Evolutionary conservation across 2,888 invertebrate genomes (phyloP), one percentile per base, ranked within the genome.

Genomic region (Callyntrura guangdongensis): DNA sequence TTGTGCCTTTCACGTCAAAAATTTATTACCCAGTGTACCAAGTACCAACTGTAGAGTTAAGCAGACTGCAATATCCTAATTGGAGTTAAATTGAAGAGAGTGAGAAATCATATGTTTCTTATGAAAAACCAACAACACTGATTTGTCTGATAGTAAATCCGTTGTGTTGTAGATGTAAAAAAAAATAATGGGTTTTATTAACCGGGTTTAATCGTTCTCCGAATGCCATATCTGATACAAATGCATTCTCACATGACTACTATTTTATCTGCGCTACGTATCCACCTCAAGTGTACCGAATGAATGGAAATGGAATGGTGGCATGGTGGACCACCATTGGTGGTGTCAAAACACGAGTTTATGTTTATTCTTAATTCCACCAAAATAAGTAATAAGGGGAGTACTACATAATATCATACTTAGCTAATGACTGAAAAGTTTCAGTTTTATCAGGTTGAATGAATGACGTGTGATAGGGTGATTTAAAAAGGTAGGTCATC

Each of bases 171-270:
- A 72, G 47, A 72, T 47, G n/a, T 47, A 36, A n/a, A 47, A 72
- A n/a, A 11, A 11, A 11, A 25, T 64, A 12, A 20, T 22, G 17
- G 22, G 20, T 53, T 74, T 74, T 74, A 74, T 74, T 20, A 47
- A 74, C 1, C 74, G 12, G 17, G 22, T 74, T 22, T 49, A 74
- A 49, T 49, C 74, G 49, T 22, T 49, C n/a, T n/a, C n/a, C n/a
- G n/a, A n/a, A n/a, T 59, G 59, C 4, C n/a, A n/a, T 22, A 64
- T 22, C 22, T 64, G 61, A 64, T 64, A 64, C 61, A 14, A 53
- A 53, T 14, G 11, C 53, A 2, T 5, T 11, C 11, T 11, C 11
- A 53, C 53, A 47, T 53, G 2, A 53, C 14, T 9, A 53, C 14
- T 9, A 47, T 47, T 11, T 20, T 59, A n/a, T 9, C 5, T 17